Percentiles rank a stretch among this genome's conserved stretches.
phyloP scores from a whole-genome alignment of 2,113 vertebrate genomes.

The Megalops atlanticus region DNA sequence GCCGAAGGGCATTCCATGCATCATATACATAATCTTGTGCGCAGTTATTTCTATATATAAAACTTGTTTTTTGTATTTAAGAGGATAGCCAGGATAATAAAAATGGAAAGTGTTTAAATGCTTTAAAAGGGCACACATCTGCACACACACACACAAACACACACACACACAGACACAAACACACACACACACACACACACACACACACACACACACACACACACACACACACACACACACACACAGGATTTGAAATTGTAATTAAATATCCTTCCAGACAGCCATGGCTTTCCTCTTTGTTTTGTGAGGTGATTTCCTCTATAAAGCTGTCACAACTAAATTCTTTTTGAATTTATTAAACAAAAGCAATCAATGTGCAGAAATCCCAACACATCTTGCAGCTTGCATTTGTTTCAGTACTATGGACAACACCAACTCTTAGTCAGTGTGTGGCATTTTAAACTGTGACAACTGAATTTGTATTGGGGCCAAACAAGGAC shows the following conservation, averaged over 20 bases:
- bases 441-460: neutral
- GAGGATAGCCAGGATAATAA: no score
- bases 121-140: no score
- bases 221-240: neutral
- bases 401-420: slow-evolving; percentile 3
- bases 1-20: neutral
- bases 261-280: neutral
- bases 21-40: neutral
- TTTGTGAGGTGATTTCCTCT: no score
- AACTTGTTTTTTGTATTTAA: no score
- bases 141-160: neutral
- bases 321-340: no score
- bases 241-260: neutral
- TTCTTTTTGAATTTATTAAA: no score
- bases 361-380: neutral
- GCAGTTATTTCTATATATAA: no score
- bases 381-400: neutral
- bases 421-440: neutral
- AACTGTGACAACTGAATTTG: neutral
- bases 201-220: no score
- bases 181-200: neutral
- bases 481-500: slow-evolving; percentile 1
- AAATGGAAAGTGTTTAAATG: no score
- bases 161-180: neutral
- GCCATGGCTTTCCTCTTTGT: no score